These are phyloP conservation scores for Aldrovandia affinis DNA, from an alignment of 2,797 vertebrate genomes.

Conservation along the genomic window DNA sequence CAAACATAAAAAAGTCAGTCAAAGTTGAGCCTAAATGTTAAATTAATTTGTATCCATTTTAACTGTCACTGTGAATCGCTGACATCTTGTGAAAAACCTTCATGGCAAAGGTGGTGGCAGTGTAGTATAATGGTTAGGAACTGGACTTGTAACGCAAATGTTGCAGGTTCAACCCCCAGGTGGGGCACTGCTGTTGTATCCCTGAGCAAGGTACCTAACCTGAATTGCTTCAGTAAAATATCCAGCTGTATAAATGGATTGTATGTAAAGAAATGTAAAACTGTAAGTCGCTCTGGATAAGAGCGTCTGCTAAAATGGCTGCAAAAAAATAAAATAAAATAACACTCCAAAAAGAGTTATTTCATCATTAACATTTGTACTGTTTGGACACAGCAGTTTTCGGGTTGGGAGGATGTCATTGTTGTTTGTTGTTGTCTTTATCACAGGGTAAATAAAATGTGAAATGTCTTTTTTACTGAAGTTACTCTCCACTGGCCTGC, in stretches of 20 bases:
- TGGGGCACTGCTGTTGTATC: too few species aligned
- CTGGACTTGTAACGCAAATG: not conserved
- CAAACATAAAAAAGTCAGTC: not conserved
- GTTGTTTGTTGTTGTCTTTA: not conserved
- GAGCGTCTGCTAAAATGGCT: too few species aligned
- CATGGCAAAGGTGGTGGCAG: not conserved
- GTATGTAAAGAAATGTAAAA: too few species aligned
- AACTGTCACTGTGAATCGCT: not conserved
- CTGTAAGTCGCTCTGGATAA: too few species aligned
- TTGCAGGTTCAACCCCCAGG: too few species aligned
- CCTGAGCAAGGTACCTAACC: too few species aligned
- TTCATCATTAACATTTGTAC: not conserved
- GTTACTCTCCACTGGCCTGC: not conserved
- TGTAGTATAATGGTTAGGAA: too few species aligned
- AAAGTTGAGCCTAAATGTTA: not conserved
- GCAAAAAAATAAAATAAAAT: too few species aligned
- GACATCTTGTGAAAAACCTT: not conserved
- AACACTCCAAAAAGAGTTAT: too few species aligned
- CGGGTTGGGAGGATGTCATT: not conserved
- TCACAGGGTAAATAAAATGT: constrained; percentile 11
- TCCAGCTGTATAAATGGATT: too few species aligned
- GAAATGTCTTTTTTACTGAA: constrained; percentile 3
- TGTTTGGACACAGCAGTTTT: not conserved
- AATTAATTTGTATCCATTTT: not conserved
- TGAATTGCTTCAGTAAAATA: too few species aligned